Evolutionary conservation across 1,140 invertebrate genomes (phyloP).

Genomic region (Eumeta japonica): DNA sequence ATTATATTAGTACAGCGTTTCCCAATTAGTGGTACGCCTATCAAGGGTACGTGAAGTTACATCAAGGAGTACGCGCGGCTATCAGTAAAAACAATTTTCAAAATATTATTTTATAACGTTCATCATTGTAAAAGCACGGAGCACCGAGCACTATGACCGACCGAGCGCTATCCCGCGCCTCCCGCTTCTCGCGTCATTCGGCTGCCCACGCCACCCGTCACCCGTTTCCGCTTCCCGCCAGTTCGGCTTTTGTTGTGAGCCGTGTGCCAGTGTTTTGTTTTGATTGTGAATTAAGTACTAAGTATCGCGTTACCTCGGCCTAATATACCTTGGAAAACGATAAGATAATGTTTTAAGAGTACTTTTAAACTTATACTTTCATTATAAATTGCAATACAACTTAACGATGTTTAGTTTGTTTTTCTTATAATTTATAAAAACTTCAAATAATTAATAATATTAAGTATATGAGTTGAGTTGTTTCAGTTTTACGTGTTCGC

Average conservation of each 20-base stretch:
- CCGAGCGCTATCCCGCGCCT: conserved; percentile 2
- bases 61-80: conserved; percentile 3
- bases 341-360: no score
- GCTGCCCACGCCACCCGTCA: background rate
- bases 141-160: no score
- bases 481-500: conserved; percentile 2
- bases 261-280: no score
- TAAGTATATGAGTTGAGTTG: conserved; percentile 4
- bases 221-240: background rate
- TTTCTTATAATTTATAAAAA: no score
- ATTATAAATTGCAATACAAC: no score
- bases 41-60: no score
- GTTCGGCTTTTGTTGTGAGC: conserved; percentile 5
- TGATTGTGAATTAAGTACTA: no score
- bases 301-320: no score
- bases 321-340: conserved; percentile 5
- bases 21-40: conserved; percentile 4
- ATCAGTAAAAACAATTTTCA: conserved; percentile 4
- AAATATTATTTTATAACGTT: no score
- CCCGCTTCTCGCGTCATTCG: conserved; percentile 3
- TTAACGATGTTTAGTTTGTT: no score
- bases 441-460: conserved; percentile 4
- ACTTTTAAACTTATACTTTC: no score
- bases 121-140: conserved; percentile 4
- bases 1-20: conserved; percentile 4